Base-by-base conservation (phyloP, 1,140 invertebrate species). In the Onthophagus taurus region DNA sequence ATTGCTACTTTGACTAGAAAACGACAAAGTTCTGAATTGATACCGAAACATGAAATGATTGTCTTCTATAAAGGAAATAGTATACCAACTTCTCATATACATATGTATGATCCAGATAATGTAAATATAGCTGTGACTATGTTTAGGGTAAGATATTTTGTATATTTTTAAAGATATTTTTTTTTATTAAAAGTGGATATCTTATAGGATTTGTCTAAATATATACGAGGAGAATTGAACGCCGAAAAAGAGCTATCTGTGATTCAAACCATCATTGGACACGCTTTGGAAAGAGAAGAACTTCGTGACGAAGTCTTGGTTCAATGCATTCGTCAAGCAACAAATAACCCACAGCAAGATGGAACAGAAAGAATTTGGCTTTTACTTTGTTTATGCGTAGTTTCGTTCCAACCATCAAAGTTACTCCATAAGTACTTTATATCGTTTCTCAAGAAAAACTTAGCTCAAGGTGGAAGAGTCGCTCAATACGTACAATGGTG, bases 101-200 rank as follows among this genome's bases (percentile, higher is more conserved):
- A 93, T 56, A 80, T 97, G 71, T 92, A 92, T 64, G 92, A 96
- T 69, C 88, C 90, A 1, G 91, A 96, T 55, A 95, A 95, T 61
- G 80, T 94, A 12, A 82, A 83, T 31, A 74, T 93, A 1, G 88
- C 90, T 3, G 93, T 91, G 58, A 81, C 79, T 47, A 84, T 94
- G 47, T 97, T 96, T 59, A 79, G 89, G 63, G 89, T 91, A 67
- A 72, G 72, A 69, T 37, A 12, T 35, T 3, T 42, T 19, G 12
- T n/a, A 2, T 11, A 4, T 17, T 21, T 30, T 4, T 8, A 36
- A 34, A 13, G 33, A 4, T 24, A 18, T 9, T 31, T 29, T 35
- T 11, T 34, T 26, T 26, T 19, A 36, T 35, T 36, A 44, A 16
- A 36, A n/a, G n/a, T 35, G 13, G 37, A 44, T 34, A 21, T 46